Conservation (phyloP, 35 echinoderm and acorn worm genomes). For the Diadema setosum region DNA sequence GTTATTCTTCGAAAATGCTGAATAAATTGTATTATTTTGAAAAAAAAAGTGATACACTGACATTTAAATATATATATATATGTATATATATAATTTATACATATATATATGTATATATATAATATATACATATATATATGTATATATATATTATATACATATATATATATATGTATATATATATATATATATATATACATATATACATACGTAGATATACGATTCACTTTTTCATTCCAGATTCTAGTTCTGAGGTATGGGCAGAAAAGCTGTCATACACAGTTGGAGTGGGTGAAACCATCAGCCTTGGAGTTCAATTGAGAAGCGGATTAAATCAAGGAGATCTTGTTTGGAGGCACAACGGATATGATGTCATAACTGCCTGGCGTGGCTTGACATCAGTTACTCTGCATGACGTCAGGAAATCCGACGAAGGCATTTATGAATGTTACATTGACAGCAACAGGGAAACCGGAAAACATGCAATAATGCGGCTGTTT, state of each 20-base stretch:
- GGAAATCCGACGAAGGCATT: slow-evolving; percentile 45
- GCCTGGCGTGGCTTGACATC: slow-evolving; percentile 17
- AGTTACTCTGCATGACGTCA: not conserved
- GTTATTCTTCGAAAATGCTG: no score
- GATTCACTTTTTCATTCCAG: no score
- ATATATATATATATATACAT: no score
- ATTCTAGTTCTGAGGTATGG: not conserved
- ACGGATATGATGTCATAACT: not conserved
- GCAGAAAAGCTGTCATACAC: not conserved
- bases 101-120: no score
- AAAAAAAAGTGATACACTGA: no score
- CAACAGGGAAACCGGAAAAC: not conserved
- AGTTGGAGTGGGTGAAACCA: not conserved
- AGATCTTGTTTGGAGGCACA: slow-evolving; percentile 31
- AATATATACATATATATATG: no score
- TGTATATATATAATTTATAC: no score
- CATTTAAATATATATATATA: no score
- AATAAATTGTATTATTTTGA: no score
- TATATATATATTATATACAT: no score
- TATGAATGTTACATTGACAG: slow-evolving; percentile 48
- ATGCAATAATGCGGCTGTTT: slow-evolving; percentile 50
- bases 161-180: no score
- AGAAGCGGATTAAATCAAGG: not conserved
- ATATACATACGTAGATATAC: no score
- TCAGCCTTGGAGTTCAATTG: not conserved